Conservation (phyloP, 2,888 invertebrate species). For the Glyphotaelius pellucidus region DNA sequence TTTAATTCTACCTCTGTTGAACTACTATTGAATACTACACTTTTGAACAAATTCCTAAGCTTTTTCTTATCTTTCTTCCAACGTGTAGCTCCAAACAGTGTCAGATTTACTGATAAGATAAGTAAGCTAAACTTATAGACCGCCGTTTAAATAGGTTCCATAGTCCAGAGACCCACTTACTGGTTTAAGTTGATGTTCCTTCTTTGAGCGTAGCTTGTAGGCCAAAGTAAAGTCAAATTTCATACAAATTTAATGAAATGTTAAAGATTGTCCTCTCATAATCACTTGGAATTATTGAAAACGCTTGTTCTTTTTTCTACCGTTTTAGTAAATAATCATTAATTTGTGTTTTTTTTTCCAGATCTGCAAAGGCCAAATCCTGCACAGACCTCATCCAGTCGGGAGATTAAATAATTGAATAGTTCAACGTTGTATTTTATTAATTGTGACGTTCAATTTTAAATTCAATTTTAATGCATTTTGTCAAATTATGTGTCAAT, state of each 20-base stretch:
- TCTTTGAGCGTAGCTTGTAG: too few species aligned
- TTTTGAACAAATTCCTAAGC: neutral
- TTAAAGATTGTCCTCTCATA: too few species aligned
- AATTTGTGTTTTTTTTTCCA: conserved; percentile 72
- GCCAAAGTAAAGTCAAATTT: neutral
- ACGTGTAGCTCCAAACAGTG: neutral
- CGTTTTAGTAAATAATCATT: neutral
- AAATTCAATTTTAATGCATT: neutral
- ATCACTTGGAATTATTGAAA: too few species aligned
- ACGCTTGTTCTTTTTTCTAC: neutral
- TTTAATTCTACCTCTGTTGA: neutral
- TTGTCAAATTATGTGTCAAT: conserved; percentile 15
- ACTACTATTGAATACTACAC: too few species aligned
- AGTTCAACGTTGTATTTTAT: neutral
- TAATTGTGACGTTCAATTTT: conserved; percentile 13
- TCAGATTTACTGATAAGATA: neutral
- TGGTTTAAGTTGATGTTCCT: neutral
- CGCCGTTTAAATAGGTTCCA: neutral
- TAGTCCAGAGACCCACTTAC: neutral
- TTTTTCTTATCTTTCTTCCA: neutral
- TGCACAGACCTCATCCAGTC: conserved; percentile 84
- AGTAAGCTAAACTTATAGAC: neutral
- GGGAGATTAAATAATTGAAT: conserved; percentile 72
- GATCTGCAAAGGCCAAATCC: conserved; percentile 84
- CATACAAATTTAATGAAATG: too few species aligned